Evolutionary conservation across 2,113 vertebrate genomes (phyloP), one percentile per base, ranked within the genome.

Genomic region (Poicephalus meyeri): DNA sequence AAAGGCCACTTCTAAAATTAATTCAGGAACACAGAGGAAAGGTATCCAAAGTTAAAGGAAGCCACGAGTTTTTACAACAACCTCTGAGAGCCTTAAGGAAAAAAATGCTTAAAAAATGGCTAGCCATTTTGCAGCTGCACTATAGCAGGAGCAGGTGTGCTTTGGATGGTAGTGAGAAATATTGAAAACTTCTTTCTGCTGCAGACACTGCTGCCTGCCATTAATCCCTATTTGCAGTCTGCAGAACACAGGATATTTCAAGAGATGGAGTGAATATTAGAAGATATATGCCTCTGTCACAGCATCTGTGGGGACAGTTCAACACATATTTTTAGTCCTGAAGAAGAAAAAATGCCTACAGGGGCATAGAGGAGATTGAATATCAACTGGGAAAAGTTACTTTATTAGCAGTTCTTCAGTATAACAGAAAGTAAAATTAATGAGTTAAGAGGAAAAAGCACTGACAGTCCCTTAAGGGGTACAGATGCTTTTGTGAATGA

Each of bases 351-450:
- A 35, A 13, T 86, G 86, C 37, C 88, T 88, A 26, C 44, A 78
- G 80, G 80, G 80, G 20, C 35, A 76, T 3, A 44, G 61, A 81
- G 24, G n/a, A 96, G 56, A 79, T 6, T 61, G 65, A 95, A 81
- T 81, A 72, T 72, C 86, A 91, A 4, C 25, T 55, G 80, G 84
- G 33, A 61, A 91, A 95, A 93, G 65, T 87, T 85, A 92, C 70
- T 94, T 95, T 89, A 93, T 92, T 93, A 92, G 69, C 52, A 79
- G 60, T 49, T 93, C 91, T 94, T 81, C 61, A 85, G 44, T 79
- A 44, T 56, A 89, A 76, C 35, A 87, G 84, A 69, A 91, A 93
- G 53, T 72, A 76, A 85, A 95, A 93, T 87, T 65, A 95, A 87
- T 94, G 73, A 89, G 91, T 91, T 72, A 81, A 93, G 78, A 81